These are phyloP conservation scores for Sycophaga agraensis DNA, from an alignment of 1,140 invertebrate species.

Conservation along the genomic window DNA sequence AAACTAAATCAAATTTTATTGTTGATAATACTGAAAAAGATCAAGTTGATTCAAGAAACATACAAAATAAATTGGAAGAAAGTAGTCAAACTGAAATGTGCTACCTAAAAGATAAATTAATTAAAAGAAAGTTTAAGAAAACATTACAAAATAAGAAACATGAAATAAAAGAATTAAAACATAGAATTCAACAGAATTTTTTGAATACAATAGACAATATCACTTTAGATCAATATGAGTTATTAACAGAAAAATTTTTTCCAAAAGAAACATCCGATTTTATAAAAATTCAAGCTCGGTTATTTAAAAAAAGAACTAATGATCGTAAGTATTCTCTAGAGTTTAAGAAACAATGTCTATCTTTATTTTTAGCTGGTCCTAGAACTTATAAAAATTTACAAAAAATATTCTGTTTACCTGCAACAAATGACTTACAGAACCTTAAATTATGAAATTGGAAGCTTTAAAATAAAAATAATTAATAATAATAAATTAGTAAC, in stretches of 20 bases:
- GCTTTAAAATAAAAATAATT: not conserved
- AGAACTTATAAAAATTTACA: slow-evolving; percentile 18
- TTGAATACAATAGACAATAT: slow-evolving; percentile 15
- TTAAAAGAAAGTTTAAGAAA: slow-evolving; percentile 18
- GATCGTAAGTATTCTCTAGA: slow-evolving; percentile 3
- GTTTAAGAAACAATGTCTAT: slow-evolving; percentile 11
- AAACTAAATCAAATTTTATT: not conserved
- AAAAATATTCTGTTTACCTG: slow-evolving; percentile 17
- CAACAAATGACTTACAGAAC: slow-evolving; percentile 38
- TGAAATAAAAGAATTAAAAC: slow-evolving; percentile 19
- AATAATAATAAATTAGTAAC: not conserved
- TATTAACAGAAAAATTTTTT: slow-evolving; percentile 27
- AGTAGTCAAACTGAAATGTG: slow-evolving; percentile 11
- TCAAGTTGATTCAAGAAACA: slow-evolving; percentile 1
- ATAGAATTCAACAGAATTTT: slow-evolving; percentile 14
- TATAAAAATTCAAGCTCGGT: slow-evolving; percentile 25
- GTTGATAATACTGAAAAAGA: slow-evolving; percentile 6
- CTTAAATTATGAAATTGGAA: slow-evolving; percentile 10
- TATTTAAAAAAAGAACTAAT: slow-evolving; percentile 19
- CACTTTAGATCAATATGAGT: slow-evolving; percentile 22
- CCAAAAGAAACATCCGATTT: slow-evolving; percentile 24
- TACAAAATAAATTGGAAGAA: slow-evolving; percentile 1
- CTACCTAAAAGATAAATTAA: slow-evolving; percentile 17
- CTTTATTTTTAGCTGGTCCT: slow-evolving; percentile 13
- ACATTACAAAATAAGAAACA: slow-evolving; percentile 7